phyloP scores from a whole-genome alignment of 2,888 invertebrate genomes.

The Diarsia mendica region DNA sequence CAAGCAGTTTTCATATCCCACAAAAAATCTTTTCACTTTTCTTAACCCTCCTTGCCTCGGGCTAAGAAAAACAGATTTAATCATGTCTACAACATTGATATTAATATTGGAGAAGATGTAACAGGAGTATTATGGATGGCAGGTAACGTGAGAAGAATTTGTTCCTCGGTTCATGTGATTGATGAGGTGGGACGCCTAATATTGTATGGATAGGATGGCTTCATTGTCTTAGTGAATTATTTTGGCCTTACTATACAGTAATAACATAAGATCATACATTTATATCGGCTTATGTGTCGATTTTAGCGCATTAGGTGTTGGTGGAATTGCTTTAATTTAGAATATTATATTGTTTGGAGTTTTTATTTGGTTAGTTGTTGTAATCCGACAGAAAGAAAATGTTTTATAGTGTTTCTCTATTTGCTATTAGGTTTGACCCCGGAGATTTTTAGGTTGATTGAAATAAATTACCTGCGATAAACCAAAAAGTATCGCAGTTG shows the following conservation, averaged over 20 bases:
- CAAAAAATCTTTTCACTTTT: conserved; percentile 23
- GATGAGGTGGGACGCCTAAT: conserved; percentile 39
- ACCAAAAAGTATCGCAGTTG: not conserved
- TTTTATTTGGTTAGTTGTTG: not conserved
- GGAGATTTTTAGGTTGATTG: not conserved
- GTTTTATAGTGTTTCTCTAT: not conserved
- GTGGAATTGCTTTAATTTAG: not conserved
- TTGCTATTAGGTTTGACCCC: not conserved
- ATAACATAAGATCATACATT: not conserved
- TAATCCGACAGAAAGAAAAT: not conserved
- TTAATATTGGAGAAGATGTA: conserved; percentile 45
- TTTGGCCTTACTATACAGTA: not conserved
- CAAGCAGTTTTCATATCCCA: conserved; percentile 19
- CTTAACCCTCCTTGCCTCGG: conserved; percentile 19
- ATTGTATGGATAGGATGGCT: not conserved
- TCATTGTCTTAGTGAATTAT: conserved; percentile 11
- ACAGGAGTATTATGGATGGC: conserved; percentile 47
- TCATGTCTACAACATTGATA: conserved; percentile 48
- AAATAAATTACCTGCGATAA: not conserved
- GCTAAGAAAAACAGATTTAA: conserved; percentile 47
- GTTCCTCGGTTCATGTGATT: conserved; percentile 45
- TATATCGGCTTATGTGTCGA: not conserved
- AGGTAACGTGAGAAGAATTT: conserved; percentile 51
- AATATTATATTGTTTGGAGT: not conserved
- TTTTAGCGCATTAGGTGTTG: not conserved